Evolutionary conservation across 2,797 vertebrate species (phyloP).

Genomic region (Hirundo rustica): DNA sequence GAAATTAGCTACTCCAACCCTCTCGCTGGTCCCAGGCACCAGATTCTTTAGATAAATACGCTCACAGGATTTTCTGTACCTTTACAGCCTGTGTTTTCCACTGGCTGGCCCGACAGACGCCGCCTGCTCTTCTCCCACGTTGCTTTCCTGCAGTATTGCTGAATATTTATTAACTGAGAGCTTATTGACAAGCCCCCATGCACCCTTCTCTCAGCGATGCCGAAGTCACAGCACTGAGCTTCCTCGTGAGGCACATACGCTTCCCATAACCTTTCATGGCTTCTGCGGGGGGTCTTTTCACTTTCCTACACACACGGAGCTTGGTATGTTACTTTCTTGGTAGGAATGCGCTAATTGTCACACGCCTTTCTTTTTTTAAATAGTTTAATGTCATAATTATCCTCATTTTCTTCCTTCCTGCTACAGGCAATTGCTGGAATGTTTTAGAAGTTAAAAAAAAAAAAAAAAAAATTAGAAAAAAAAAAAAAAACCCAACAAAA

Average conservation of each 20-base stretch:
- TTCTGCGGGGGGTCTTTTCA: conserved; percentile 4
- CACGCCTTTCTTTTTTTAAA: conserved; percentile 45
- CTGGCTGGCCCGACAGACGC: not conserved
- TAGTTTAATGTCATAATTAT: conserved; percentile 57
- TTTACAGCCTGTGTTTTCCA: not conserved
- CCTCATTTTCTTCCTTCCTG: conserved; percentile 58
- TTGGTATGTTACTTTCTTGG: not conserved
- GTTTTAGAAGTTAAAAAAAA: not conserved
- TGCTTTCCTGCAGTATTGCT: not conserved
- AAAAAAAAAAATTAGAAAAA: not conserved
- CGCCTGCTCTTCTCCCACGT: not conserved
- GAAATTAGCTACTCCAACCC: not conserved
- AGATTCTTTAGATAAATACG: not conserved
- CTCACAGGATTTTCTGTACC: not conserved
- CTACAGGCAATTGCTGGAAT: conserved; percentile 46
- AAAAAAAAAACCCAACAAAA: fast-evolving
- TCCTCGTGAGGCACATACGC: not conserved
- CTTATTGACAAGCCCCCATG: not conserved
- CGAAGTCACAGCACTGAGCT: not conserved
- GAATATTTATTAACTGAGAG: not conserved
- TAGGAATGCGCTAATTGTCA: conserved; percentile 48
- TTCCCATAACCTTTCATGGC: not conserved
- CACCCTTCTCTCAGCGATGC: not conserved
- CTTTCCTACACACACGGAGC: conserved; percentile 15
- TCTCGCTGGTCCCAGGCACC: fast-evolving